Evolutionary conservation across 1,140 invertebrate species (phyloP), one percentile per base, ranked within the genome.

Genomic region (Parasteatoda tepidariorum): DNA sequence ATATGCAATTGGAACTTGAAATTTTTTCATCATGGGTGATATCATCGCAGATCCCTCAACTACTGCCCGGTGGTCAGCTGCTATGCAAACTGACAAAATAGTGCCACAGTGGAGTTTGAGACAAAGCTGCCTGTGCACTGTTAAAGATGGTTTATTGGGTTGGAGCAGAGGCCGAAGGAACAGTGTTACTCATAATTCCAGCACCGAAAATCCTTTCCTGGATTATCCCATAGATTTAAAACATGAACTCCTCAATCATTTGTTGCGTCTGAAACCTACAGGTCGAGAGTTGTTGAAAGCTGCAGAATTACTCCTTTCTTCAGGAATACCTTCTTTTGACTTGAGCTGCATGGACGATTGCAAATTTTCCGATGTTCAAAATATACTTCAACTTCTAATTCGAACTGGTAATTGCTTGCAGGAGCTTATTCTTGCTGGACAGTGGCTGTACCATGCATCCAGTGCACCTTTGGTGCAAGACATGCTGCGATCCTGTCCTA

Each of bases 161-260:
- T 85, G 84, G 84, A 85, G 84, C 33, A 31, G 81, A n/a, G 66
- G 73, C 2, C 62, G 79, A 34, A 57, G 61, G 15, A 74, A 67
- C n/a, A 73, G 68, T 34, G 76, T 83, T 9, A 62, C 15, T 11
- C 34, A 55, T 3, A 54, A 74, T 9, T 74, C 66, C 13, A 70
- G 24, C n/a, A 13, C 66, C 9, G 61, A 85, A 24, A 83, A 85
- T 31, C 84, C 84, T 15, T 85, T 85, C 38, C 33, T 78, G 26
- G 64, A 85, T 7, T 85, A 83, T 26, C 85, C 85, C 5, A 82
- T 86, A 1, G 26, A 83, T 30, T 31, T 86, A 11, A 38, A 85
- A 48, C 86, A 87, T 62, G 73, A 84, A 34, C 74, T 87, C 30
- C 34, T 87, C 31, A 83, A 86, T 57, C 76, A 85, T 48, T 18